Evolutionary conservation across 2,113 vertebrate species (phyloP), one percentile per base, ranked within the genome.

Genomic region (Setophaga petechia): DNA sequence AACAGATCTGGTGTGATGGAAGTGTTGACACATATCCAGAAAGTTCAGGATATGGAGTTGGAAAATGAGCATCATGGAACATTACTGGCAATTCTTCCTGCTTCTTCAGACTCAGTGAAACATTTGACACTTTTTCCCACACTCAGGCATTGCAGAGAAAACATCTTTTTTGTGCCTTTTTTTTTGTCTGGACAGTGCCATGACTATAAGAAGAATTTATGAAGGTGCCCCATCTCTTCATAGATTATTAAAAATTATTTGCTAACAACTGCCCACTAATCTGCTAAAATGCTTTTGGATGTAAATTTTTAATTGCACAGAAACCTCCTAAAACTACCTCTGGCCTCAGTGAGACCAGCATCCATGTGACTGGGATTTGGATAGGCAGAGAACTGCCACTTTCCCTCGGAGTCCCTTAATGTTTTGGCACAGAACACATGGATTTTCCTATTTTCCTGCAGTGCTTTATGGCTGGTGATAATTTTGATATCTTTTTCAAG

Each of bases 401-500:
- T 73, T 44, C 4, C 11, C 8, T 61, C 10, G 0, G 2, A 71
- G 16, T 59, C 2, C 11, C 27, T 68, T 57, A 59, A 59, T 0
- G 3, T 72, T 83, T 73, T 46, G 46, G 13, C 25, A 31, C 5
- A 68, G 66, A 39, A 75, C 37, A 44, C 6, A 27, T 22, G 15
- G 17, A 61, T 21, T 49, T 41, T 30, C 12, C 17, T 5, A 49
- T 58, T 93, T 82, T 84, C 3, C 23, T 84, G 25, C 25, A 59
- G 14, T 47, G 3, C 16, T 23, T 51, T 65, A 31, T 47, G 55
- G 7, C n/a, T 76, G 8, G 2, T 66, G 31, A 52, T 61, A 68
- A 49, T 14, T 78, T 72, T n/a, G 28, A 35, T 65, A 30, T 1
- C 8, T 76, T 25, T 73, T 72, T 89, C 22, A 76, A 79, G 28